A percentile compares a stretch with the other conserved stretches of the same genome.
Evolutionary conservation across 2,113 vertebrate species (phyloP).

Genomic region (Albula glossodonta): DNA sequence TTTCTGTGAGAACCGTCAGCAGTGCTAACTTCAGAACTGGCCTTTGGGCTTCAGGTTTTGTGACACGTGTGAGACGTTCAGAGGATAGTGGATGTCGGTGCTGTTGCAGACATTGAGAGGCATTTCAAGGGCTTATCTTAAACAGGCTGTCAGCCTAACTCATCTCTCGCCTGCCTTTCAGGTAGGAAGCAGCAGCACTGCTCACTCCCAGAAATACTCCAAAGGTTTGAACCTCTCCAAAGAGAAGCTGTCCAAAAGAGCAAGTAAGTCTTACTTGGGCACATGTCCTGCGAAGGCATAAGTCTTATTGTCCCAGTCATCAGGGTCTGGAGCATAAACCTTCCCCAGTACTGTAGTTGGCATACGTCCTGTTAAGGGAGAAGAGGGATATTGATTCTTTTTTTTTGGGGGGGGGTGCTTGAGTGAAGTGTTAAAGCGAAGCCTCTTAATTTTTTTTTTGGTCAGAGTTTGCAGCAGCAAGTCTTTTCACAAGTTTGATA

Average conservation of each 20-base stretch:
- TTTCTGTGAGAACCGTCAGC: neutral
- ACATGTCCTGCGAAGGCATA: constrained; percentile 81
- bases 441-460: neutral
- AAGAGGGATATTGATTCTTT: neutral
- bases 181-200: neutral
- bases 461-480: neutral
- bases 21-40: neutral
- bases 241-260: neutral
- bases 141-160: constrained; percentile 10
- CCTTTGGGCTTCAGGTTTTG: neutral
- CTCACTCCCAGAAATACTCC: neutral
- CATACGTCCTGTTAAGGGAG: constrained; percentile 73
- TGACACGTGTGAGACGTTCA: neutral
- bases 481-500: neutral
- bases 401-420: neutral
- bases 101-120: constrained; percentile 5
- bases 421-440: neutral
- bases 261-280: constrained; percentile 71
- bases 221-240: neutral
- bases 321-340: constrained; percentile 83
- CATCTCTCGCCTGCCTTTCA: neutral
- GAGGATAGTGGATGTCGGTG: constrained; percentile 1
- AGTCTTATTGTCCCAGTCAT: constrained; percentile 93
- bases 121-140: constrained; percentile 13
- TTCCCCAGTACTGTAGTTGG: constrained; percentile 79